These are phyloP conservation scores for Halocynthia aurantium DNA, from an alignment of 23 tunicate genomes.

Conservation along the genomic window DNA sequence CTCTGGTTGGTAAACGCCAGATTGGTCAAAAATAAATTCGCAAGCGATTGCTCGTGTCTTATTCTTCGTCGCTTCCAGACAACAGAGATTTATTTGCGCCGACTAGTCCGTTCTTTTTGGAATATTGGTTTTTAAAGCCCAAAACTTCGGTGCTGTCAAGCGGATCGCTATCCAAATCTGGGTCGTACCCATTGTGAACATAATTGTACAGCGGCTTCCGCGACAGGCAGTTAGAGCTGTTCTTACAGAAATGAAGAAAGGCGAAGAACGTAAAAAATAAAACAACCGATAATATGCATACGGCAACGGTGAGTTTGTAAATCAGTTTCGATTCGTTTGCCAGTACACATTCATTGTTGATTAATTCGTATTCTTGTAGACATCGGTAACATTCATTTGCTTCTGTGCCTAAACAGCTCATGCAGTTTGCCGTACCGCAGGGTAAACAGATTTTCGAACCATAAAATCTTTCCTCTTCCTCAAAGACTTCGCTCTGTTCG, in stretches of 20 bases:
- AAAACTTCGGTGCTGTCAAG: no score
- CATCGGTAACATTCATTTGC: constrained; percentile 47
- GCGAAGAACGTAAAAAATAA: constrained; percentile 6
- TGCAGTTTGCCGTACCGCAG: constrained; percentile 42
- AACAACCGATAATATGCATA: constrained; percentile 15
- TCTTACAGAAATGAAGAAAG: constrained; percentile 1
- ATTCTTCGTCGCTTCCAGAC: no score
- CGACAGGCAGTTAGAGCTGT: constrained; percentile 1
- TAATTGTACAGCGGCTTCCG: constrained; percentile 36
- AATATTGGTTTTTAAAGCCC: no score
- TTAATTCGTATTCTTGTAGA: constrained; percentile 27
- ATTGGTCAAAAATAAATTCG: no score
- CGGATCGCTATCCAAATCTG: no score
- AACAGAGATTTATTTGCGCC: no score
- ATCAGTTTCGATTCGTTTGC: neutral
- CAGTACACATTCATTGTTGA: neutral
- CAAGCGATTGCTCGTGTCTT: no score
- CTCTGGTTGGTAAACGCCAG: no score
- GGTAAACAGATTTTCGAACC: constrained; percentile 32
- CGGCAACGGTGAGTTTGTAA: constrained; percentile 15
- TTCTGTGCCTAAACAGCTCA: constrained; percentile 37
- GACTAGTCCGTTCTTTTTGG: no score
- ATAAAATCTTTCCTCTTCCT: constrained; percentile 15
- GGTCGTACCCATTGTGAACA: constrained; percentile 17
- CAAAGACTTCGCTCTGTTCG: constrained; percentile 9